phyloP scores from a whole-genome alignment of 1,140 invertebrate genomes.

The Bombus terrestris region DNA sequence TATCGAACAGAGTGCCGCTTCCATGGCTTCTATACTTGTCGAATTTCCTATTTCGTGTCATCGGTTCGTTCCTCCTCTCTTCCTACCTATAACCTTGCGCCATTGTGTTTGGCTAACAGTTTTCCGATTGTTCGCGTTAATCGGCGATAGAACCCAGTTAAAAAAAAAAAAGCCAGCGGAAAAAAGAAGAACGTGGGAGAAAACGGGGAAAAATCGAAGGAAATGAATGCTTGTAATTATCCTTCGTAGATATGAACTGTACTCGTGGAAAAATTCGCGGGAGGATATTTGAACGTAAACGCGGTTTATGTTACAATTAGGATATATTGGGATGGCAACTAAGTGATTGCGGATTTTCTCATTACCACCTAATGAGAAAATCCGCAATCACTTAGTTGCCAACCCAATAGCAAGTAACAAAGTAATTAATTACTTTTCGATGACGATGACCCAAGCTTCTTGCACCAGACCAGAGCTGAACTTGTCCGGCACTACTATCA shows the following conservation, averaged over 20 bases:
- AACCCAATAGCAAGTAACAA: no score
- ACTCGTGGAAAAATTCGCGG: no score
- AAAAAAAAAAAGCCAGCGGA: no score
- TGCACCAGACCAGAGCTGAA: conserved; percentile 91
- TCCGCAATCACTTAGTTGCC: no score
- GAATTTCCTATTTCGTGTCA: conserved; percentile 37
- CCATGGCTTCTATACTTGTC: conserved; percentile 20
- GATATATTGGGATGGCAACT: no score
- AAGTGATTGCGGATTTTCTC: no score
- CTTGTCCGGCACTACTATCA: conserved; percentile 90
- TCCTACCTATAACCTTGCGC: background rate
- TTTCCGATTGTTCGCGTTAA: background rate
- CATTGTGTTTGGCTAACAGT: background rate
- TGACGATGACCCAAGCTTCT: conserved; percentile 98
- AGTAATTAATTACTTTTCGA: conserved; percentile 88
- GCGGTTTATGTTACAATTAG: no score
- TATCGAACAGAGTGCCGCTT: conserved; percentile 11
- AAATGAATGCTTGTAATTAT: background rate
- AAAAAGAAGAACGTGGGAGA: background rate
- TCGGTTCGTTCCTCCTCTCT: no score
- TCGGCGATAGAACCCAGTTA: background rate
- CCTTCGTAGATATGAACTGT: no score
- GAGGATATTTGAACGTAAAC: no score
- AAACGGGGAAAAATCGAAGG: background rate
- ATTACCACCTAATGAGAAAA: no score